Conservation (phyloP, 2,113 vertebrate species). For the Panurus biarmicus region DNA sequence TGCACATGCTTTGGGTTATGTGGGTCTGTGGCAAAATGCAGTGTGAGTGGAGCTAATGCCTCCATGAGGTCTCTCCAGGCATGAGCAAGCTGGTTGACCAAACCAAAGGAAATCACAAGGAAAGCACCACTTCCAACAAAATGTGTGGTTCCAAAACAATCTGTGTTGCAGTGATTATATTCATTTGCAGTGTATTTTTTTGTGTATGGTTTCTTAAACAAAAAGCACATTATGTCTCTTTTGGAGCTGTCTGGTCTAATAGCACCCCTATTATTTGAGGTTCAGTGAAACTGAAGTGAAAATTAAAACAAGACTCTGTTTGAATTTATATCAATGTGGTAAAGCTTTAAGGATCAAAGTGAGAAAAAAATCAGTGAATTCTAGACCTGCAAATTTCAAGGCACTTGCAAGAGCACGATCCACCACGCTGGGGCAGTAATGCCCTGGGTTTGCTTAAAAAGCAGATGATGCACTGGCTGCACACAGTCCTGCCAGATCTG, state of each 20-base stretch:
- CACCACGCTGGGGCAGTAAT: conserved; percentile 10
- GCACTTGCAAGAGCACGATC: not conserved
- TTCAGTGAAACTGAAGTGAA: not conserved
- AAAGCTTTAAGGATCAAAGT: not conserved
- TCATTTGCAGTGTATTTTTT: not conserved
- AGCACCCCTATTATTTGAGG: not conserved
- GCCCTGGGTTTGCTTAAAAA: not conserved
- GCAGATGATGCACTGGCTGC: rapidly evolving
- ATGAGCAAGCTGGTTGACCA: not conserved
- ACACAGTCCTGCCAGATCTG: not conserved
- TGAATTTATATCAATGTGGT: not conserved
- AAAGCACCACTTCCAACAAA: not conserved
- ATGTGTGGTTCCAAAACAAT: not conserved
- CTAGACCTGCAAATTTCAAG: not conserved
- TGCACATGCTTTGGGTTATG: not conserved
- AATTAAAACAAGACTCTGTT: not conserved
- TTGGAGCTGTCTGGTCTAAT: not conserved
- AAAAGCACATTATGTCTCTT: not conserved
- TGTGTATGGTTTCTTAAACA: not conserved
- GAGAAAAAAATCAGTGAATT: not conserved
- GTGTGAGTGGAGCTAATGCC: not conserved
- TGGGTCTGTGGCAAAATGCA: not conserved
- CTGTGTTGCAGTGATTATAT: not conserved
- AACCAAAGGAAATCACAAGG: not conserved
- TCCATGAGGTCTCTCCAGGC: not conserved